phyloP scores from a whole-genome alignment of 2,888 invertebrate genomes.

The Dioctria rufipes region DNA sequence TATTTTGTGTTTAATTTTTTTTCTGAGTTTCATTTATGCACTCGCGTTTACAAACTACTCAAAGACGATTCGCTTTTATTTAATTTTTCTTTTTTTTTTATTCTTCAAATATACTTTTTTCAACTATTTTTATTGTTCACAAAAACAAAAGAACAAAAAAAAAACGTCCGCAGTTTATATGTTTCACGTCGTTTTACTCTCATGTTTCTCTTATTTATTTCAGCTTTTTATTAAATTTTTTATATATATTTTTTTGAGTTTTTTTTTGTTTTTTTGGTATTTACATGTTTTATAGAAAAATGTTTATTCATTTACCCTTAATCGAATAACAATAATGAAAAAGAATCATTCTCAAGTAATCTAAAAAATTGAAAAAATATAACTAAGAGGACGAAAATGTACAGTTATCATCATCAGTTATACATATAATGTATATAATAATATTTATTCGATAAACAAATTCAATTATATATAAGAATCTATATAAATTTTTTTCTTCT shows the following conservation, averaged over 20 bases:
- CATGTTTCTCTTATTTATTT: too few relatives aligned
- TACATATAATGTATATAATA: slow-evolving; percentile 55
- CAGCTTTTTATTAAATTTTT: not conserved
- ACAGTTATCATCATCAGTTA: slow-evolving; percentile 47
- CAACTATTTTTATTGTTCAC: slow-evolving; percentile 9
- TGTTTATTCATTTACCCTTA: slow-evolving; percentile 31
- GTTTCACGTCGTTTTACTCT: slow-evolving; percentile 2
- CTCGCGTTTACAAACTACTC: slow-evolving; percentile 61
- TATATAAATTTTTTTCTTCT: slow-evolving; percentile 59
- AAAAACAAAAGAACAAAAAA: slow-evolving; percentile 35
- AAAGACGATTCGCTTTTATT: slow-evolving; percentile 59
- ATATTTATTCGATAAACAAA: slow-evolving; percentile 53
- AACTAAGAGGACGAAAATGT: slow-evolving; percentile 51
- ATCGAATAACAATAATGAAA: slow-evolving; percentile 51
- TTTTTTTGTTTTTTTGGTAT: slow-evolving; percentile 13
- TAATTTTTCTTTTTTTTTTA: slow-evolving; percentile 36
- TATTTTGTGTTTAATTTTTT: slow-evolving; percentile 52
- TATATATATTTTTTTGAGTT: slow-evolving; percentile 16
- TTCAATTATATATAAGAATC: slow-evolving; percentile 52
- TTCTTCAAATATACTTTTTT: slow-evolving; percentile 29
- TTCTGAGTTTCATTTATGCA: slow-evolving; percentile 56
- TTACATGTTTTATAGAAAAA: slow-evolving; percentile 49
- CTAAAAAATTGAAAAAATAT: slow-evolving; percentile 49
- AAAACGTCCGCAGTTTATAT: slow-evolving; percentile 40
- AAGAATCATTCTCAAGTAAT: slow-evolving; percentile 37